Base-by-base conservation (phyloP, 2,797 vertebrate genomes). In the Menidia menidia region DNA sequence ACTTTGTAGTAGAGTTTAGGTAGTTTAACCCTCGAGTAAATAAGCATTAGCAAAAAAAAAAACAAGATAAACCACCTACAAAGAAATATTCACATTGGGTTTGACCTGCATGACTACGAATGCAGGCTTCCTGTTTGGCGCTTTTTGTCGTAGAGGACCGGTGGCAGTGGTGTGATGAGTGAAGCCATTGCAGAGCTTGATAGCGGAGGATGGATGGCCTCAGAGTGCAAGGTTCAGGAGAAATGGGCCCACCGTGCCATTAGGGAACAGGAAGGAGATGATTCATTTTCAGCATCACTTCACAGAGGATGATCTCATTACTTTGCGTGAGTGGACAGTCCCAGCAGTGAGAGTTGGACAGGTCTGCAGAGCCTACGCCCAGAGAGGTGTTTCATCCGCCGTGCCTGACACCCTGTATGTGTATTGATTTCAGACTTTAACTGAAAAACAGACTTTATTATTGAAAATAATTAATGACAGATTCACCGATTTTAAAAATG, bases 221-320 rank as follows among this genome's bases (percentile, higher is more conserved):
- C 18, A 3, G 82, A 85, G 70, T 72, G 69, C 80, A 87, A 84
- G 88, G 88, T 90, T 86, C 82, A 81, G 72, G 71, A 91, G 88
- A 87, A 82, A 89, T 85, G 83, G 87, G 80, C 64, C 87, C 82
- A 77, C 57, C 55, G 43, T 68, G 80, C 76, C 71, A 62, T 81
- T 71, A 64, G 88, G 85, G 88, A 84, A 88, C 72, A 73, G 78
- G 74, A 75, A 78, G 86, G 86, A 90, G 81, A 90, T 88, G 88
- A 87, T 92, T 94, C 87, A 89, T 93, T 94, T 93, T 92, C 88
- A 82, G 90, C 91, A 80, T 92, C 88, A 83, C 89, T 90, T 90
- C 91, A 91, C 90, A 84, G 86, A 68, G 75, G 82, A 91, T 88
- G 87, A 92, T 91, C 88, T 94, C 90, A 92, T 93, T 92, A 92